Conservation (phyloP, 2,888 invertebrate genomes). For the Lepeophtheirus nordmannii region DNA sequence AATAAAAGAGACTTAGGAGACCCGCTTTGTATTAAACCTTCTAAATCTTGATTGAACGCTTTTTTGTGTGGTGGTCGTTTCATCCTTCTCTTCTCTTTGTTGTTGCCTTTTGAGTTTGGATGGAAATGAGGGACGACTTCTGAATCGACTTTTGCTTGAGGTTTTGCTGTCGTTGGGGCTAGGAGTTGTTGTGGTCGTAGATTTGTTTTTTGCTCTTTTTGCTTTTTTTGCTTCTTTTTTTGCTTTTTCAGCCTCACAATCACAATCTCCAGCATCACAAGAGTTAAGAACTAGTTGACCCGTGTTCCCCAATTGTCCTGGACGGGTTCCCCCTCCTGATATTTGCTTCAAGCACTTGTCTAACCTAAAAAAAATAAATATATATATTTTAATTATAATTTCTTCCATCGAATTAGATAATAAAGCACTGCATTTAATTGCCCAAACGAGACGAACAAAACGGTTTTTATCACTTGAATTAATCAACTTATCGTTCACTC, state of each 20-base stretch:
- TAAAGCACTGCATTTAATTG: not conserved
- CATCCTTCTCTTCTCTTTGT: no score
- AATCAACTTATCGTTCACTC: not conserved
- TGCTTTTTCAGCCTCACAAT: constrained; percentile 1
- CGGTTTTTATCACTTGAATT: not conserved
- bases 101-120: no score
- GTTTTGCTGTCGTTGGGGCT: not conserved
- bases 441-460: no score
- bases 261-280: constrained; percentile 11
- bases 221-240: not conserved
- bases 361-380: constrained; percentile 16
- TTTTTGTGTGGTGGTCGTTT: no score
- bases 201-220: not conserved
- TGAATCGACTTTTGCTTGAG: not conserved
- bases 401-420: not conserved
- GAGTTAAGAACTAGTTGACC: constrained; percentile 17
- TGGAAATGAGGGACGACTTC: not conserved
- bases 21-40: no score
- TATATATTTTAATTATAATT: not conserved
- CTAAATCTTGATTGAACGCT: no score
- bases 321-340: constrained; percentile 12
- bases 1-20: no score
- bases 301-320: constrained; percentile 21
- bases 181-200: not conserved
- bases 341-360: constrained; percentile 15